Base-by-base conservation (phyloP, 2,888 invertebrate species). In the Lottia scabra region DNA sequence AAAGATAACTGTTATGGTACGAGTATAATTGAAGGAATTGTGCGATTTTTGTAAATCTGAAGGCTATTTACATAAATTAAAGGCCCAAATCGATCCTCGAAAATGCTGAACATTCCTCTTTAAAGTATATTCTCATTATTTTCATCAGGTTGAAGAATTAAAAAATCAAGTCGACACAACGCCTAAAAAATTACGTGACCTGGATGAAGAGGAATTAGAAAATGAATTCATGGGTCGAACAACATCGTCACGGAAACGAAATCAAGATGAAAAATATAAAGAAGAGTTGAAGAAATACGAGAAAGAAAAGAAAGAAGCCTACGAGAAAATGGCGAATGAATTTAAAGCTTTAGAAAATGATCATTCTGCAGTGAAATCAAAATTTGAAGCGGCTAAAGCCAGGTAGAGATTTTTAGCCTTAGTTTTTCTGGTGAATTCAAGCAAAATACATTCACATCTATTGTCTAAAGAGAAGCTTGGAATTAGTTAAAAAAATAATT, bases 301-400 rank as follows among this genome's bases (percentile, higher is more conserved):
- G 65, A 87, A 83, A 73, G 88, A 89, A 63, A 79, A 85, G 56
- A 87, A 86, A 79, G 88, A 89, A 45, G 78, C 84, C 23, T 85
- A 85, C 65, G 87, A 87, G 88, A 85, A 81, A 83, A 77, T 84
- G 71, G 82, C 82, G 16, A 71, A 77, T n/a, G 86, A 88, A 46
- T 73, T 87, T 43, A 86, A 86, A 74, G 82, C 82, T 23, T 71
- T 88, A 62, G 87, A 88, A 73, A 81, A 83, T 71, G 87, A 88
- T 19, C 80, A 86, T 75, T 80, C 82, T 48, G 73, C 78, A n/a
- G 67, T 87, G 43, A 88, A 87, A 73, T 80, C 84, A 62, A 88
- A 87, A 77, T 70, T 87, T 30, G 88, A 88, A 73, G 88, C 86
- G n/a, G 77, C 84, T 4, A 89, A 88, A 80, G 85, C 88, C 12